A percentile compares a stretch with the other conserved stretches of the same genome.
phyloP scores from a whole-genome alignment of 2,797 vertebrate genomes.

The Champsocephalus gunnari region DNA sequence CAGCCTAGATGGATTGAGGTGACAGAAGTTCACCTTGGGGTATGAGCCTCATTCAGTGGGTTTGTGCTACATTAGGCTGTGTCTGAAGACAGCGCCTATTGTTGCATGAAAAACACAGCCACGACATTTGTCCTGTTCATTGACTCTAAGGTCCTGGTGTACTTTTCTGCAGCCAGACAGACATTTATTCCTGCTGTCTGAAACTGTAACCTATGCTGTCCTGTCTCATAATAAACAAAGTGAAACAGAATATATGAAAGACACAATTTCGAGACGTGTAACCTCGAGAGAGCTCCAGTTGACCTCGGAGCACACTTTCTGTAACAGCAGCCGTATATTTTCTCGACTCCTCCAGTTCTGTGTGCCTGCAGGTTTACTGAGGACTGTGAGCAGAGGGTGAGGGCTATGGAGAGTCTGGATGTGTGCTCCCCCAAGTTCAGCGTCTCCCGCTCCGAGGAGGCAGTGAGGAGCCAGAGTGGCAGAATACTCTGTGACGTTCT shows the following conservation, averaged over 20 bases:
- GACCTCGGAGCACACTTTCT: conserved; percentile 44
- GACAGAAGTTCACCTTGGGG: conserved; percentile 75
- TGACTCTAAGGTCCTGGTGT: conserved; percentile 39
- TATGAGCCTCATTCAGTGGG: conserved; percentile 63
- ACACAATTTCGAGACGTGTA: conserved; percentile 42
- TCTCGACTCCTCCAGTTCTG: conserved; percentile 5
- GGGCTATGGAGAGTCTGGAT: conserved; percentile 88
- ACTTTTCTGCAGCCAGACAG: conserved; percentile 36
- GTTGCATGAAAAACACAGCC: conserved; percentile 64
- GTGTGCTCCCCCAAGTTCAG: conserved; percentile 92
- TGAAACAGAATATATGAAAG: conserved; percentile 23
- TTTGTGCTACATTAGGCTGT: conserved; percentile 65
- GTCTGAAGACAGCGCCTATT: conserved; percentile 51
- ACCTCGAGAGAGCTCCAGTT: conserved; percentile 37
- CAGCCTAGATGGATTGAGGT: conserved; percentile 72
- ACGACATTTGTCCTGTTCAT: conserved; percentile 61
- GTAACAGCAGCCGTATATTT: conserved; percentile 34
- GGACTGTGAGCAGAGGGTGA: conserved; percentile 87
- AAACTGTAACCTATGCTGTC: conserved; percentile 51
- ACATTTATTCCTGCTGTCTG: conserved; percentile 52
- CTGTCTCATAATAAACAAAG: conserved; percentile 40
- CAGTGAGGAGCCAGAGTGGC: conserved; percentile 82
- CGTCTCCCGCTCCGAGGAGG: conserved; percentile 83
- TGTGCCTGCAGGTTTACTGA: conserved; percentile 83
- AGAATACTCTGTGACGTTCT: conserved; percentile 94